Percentiles rank a stretch among this genome's conserved stretches.
Evolutionary conservation across 2,113 vertebrate species (phyloP).

Genomic region (Pseudorhombus dupliciocellatus): DNA sequence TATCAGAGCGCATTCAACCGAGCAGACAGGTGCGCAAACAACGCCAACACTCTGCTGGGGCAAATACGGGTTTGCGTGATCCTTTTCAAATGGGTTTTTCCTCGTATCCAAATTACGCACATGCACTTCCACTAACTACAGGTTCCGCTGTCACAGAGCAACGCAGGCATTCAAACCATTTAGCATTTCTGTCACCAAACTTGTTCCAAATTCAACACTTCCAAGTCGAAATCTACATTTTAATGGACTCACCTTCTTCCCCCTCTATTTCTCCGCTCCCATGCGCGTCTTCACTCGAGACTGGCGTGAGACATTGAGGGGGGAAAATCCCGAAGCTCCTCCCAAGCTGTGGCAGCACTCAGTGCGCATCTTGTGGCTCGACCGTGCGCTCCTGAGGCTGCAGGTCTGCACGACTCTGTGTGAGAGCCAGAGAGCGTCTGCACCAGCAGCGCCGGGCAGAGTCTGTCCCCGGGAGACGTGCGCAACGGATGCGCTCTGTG

Average conservation of each 20-base stretch:
- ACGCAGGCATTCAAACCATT: neutral
- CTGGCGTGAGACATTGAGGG: constrained; percentile 47
- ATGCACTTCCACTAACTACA: constrained; percentile 30
- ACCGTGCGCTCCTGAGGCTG: constrained; percentile 43
- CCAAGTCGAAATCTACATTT: neutral
- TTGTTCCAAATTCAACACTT: neutral
- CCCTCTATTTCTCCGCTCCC: constrained; percentile 48
- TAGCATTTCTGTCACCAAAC: neutral
- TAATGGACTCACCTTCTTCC: constrained; percentile 74
- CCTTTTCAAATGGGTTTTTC: neutral
- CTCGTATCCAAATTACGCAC: constrained; percentile 60
- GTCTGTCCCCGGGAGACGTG: constrained; percentile 22
- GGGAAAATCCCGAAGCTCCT: constrained; percentile 69
- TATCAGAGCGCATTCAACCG: constrained; percentile 7
- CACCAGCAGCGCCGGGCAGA: constrained; percentile 25
- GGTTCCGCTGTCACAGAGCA: constrained; percentile 16
- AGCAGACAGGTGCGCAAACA: constrained; percentile 26
- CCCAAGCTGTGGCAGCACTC: constrained; percentile 48
- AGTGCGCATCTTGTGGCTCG: constrained; percentile 65
- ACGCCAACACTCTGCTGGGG: neutral
- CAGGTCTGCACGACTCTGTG: constrained; percentile 34
- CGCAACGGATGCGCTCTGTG: constrained; percentile 12
- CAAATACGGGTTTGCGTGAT: neutral
- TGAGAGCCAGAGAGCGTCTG: constrained; percentile 14
- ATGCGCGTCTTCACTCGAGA: constrained; percentile 55